These are phyloP conservation scores for Aptenodytes patagonicus DNA, from an alignment of 2,113 vertebrate genomes.

Conservation along the genomic window DNA sequence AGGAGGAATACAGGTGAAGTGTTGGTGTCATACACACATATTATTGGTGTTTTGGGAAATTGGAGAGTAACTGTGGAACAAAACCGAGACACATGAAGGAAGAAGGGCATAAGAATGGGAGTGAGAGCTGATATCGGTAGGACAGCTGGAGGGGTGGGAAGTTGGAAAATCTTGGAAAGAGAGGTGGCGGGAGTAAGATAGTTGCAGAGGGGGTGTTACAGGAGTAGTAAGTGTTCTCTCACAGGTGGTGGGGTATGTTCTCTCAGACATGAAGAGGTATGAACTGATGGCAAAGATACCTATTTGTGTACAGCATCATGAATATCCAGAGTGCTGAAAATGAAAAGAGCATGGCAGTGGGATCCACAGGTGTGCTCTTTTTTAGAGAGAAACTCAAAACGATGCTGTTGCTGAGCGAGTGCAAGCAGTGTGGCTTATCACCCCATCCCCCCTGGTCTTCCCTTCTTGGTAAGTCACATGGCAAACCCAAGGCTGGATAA, in stretches of 20 bases:
- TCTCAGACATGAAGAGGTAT: not conserved
- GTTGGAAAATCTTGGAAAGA: not conserved
- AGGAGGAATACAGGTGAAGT: not conserved
- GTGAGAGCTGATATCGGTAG: not conserved
- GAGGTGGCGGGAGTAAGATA: not conserved
- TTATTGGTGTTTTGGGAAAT: not conserved
- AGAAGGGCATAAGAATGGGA: not conserved
- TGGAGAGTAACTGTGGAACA: not conserved
- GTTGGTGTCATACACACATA: not conserved
- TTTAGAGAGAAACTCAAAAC: not conserved
- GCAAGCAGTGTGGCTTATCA: not conserved
- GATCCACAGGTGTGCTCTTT: not conserved
- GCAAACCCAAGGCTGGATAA: not conserved
- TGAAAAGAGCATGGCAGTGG: not conserved
- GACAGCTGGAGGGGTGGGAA: not conserved
- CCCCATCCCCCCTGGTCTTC: accelerated
- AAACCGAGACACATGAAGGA: not conserved
- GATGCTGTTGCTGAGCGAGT: not conserved
- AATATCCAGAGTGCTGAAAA: not conserved
- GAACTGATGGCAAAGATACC: not conserved
- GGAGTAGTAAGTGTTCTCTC: not conserved
- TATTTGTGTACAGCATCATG: not conserved
- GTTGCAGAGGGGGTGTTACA: not conserved
- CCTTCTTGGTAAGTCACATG: not conserved
- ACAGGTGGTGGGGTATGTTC: not conserved